phyloP scores from a whole-genome alignment of 1,140 invertebrate species.

The Lasaia peninsularis region DNA sequence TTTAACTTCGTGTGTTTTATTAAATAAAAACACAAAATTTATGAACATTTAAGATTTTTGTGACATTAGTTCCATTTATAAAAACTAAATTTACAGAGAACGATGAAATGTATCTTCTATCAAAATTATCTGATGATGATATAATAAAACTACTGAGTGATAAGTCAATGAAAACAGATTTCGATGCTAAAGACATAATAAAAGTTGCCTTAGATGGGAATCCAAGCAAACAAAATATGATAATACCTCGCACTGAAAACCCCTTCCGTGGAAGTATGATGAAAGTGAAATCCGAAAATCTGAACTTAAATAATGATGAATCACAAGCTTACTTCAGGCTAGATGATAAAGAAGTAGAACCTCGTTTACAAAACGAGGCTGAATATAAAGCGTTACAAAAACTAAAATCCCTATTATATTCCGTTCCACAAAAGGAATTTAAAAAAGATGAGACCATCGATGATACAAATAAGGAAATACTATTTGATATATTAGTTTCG shows the following conservation, averaged over 20 bases:
- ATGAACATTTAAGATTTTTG: no score
- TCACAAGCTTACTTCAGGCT: constrained; percentile 43
- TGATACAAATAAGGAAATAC: constrained; percentile 52
- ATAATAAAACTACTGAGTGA: constrained; percentile 49
- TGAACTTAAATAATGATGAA: constrained; percentile 26
- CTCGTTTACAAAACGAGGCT: constrained; percentile 29
- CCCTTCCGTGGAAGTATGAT: constrained; percentile 7
- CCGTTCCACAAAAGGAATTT: constrained; percentile 23
- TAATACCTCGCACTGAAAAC: not conserved
- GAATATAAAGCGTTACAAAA: constrained; percentile 54
- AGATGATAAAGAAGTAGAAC: constrained; percentile 47
- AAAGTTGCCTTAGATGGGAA: constrained; percentile 37
- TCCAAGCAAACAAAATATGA: constrained; percentile 22
- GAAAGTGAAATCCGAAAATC: constrained; percentile 7
- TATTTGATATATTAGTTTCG: constrained; percentile 55
- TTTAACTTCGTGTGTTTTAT: no score
- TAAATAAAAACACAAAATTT: no score
- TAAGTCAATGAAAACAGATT: constrained; percentile 46
- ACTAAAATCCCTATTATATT: constrained; percentile 45
- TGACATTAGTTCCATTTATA: not conserved
- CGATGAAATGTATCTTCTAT: constrained; percentile 51
- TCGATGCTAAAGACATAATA: constrained; percentile 48
- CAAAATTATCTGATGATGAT: constrained; percentile 57
- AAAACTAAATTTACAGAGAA: constrained; percentile 30
- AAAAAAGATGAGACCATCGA: constrained; percentile 28